Evolutionary conservation across 2,113 vertebrate species (phyloP).

Genomic region (Proteles cristata): DNA sequence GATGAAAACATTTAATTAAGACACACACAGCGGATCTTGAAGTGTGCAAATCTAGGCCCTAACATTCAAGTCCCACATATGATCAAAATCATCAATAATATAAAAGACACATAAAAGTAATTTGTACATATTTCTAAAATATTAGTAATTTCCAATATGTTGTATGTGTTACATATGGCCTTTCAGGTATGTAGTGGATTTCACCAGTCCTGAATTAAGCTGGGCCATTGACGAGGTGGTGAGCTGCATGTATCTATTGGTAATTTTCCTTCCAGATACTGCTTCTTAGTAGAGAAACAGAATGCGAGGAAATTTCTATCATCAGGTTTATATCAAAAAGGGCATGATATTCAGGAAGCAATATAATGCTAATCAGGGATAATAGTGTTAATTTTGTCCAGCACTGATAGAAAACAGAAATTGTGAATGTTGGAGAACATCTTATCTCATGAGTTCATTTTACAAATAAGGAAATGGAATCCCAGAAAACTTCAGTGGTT

Average conservation of each 20-base stretch:
- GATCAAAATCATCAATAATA: conserved; percentile 1
- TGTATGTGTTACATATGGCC: neutral
- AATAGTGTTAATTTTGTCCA: neutral
- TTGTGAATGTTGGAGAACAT: neutral
- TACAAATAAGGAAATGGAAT: neutral
- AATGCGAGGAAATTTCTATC: neutral
- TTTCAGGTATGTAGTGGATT: neutral
- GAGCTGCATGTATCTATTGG: neutral
- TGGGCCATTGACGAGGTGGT: neutral
- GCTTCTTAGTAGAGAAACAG: neutral
- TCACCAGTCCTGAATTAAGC: neutral
- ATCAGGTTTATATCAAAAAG: neutral
- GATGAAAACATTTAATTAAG: conserved; percentile 20
- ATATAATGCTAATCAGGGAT: neutral
- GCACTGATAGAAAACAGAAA: conserved; percentile 46
- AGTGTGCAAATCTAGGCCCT: neutral
- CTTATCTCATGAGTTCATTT: neutral
- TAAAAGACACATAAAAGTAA: neutral
- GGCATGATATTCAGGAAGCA: neutral
- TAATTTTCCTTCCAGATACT: neutral
- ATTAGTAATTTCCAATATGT: neutral
- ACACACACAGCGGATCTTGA: neutral
- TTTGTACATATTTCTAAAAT: neutral
- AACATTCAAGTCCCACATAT: neutral
- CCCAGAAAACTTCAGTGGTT: neutral